These are phyloP conservation scores for Xylocampa areola DNA, from an alignment of 2,888 invertebrate genomes.

Conservation along the genomic window DNA sequence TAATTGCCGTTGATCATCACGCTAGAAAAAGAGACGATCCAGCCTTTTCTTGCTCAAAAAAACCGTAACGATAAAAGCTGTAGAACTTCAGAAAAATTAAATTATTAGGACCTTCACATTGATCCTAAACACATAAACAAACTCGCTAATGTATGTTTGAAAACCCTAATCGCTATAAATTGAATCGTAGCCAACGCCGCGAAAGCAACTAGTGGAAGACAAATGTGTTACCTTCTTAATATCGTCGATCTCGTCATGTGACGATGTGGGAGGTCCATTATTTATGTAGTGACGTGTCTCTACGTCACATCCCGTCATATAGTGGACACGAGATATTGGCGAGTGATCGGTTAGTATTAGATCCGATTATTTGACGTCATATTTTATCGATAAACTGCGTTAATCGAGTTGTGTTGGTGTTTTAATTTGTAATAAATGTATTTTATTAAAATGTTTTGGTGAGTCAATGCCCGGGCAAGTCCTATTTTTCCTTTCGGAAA, in stretches of 20 bases:
- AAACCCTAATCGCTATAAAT: conserved; percentile 44
- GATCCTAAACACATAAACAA: conserved; percentile 30
- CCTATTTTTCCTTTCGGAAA: conserved; percentile 5
- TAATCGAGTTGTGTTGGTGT: conserved; percentile 19
- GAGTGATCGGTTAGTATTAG: conserved; percentile 7
- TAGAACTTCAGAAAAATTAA: no score
- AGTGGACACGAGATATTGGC: conserved; percentile 27
- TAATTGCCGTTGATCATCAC: no score
- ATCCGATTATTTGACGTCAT: conserved; percentile 30
- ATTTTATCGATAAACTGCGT: conserved; percentile 20
- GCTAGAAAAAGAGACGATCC: no score
- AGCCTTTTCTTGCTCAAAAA: no score
- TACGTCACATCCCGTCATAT: conserved; percentile 49
- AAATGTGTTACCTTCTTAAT: conserved; percentile 64
- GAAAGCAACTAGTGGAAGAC: conserved; percentile 18
- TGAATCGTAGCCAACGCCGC: conserved; percentile 49
- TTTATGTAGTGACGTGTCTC: conserved; percentile 54
- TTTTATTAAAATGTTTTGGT: conserved; percentile 19
- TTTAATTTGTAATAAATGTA: conserved; percentile 24
- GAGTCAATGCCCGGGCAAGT: conserved; percentile 32
- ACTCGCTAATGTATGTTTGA: conserved; percentile 38
- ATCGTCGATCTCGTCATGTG: conserved; percentile 71
- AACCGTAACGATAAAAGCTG: no score
- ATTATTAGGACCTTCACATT: conserved; percentile 9
- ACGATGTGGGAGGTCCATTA: conserved; percentile 75